Evolutionary conservation across 2,113 vertebrate species (phyloP).

Genomic region (Aptenodytes forsteri): DNA sequence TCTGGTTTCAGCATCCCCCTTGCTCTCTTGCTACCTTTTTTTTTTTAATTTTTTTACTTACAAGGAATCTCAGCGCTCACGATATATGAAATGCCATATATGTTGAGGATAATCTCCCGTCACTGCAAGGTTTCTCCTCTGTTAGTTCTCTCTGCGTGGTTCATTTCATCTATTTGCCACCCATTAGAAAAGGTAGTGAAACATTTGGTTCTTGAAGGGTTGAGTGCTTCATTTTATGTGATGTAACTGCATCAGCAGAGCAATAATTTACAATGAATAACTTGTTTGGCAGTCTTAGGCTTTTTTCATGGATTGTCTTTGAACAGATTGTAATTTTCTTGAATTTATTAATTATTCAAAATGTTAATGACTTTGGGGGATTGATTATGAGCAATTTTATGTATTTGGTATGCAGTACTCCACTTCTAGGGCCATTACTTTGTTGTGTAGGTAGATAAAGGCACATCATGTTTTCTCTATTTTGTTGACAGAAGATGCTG

Average conservation of each 20-base stretch:
- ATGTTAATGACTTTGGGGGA: constrained; percentile 22
- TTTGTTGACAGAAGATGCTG: background rate
- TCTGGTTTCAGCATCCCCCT: background rate
- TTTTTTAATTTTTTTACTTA: background rate
- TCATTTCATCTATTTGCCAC: background rate
- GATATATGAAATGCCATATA: background rate
- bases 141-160: background rate
- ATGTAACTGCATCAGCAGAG: background rate
- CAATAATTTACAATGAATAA: background rate
- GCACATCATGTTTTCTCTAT: background rate
- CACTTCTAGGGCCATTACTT: background rate
- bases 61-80: background rate
- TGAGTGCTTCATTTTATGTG: background rate
- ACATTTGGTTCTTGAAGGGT: constrained; percentile 1
- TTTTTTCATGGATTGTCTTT: constrained; percentile 8
- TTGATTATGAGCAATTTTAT: background rate
- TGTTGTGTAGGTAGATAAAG: background rate
- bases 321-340: constrained; percentile 35
- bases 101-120: background rate
- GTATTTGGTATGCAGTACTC: background rate
- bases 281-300: background rate
- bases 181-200: background rate
- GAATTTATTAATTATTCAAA: constrained; percentile 51
- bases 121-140: background rate
- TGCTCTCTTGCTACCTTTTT: background rate